Evolutionary conservation across 2,888 invertebrate species (phyloP).

Genomic region (Carabus problematicus): DNA sequence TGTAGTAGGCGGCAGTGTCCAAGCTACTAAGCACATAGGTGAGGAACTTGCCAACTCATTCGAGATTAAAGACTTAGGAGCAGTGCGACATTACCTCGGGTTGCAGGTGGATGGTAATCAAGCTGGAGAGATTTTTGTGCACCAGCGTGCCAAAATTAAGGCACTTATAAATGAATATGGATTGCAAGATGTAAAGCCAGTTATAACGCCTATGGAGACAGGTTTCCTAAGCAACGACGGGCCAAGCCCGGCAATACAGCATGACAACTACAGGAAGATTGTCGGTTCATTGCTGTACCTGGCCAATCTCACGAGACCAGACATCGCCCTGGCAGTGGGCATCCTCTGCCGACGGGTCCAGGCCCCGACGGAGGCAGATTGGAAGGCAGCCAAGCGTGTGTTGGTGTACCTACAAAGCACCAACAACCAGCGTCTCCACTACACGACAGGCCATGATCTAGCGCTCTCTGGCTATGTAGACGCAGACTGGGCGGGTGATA

Average conservation of each 20-base stretch:
- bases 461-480: slow-evolving; percentile 49
- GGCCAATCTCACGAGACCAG: slow-evolving; percentile 47
- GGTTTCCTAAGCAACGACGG: slow-evolving; percentile 5
- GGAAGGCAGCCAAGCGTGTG: slow-evolving; percentile 49
- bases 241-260: slow-evolving; percentile 17
- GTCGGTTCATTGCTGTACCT: slow-evolving; percentile 45
- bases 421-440: slow-evolving; percentile 28
- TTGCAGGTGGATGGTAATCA: neutral
- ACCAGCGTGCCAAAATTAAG: slow-evolving; percentile 3
- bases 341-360: slow-evolving; percentile 49
- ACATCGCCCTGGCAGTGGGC: slow-evolving; percentile 46
- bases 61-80: neutral
- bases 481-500: slow-evolving; percentile 52
- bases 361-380: slow-evolving; percentile 47
- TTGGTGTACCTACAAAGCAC: slow-evolving; percentile 47
- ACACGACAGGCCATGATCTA: neutral
- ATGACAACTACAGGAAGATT: slow-evolving; percentile 15
- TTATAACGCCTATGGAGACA: slow-evolving; percentile 14
- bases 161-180: neutral
- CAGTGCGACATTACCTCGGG: slow-evolving; percentile 11
- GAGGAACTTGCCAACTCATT: neutral
- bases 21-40: neutral
- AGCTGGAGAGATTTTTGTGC: neutral
- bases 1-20: neutral
- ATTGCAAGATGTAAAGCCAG: slow-evolving; percentile 8